Evolutionary conservation across 92 coral and sea anemone species (phyloP).

Genomic region (Palythoa heliodiscus): DNA sequence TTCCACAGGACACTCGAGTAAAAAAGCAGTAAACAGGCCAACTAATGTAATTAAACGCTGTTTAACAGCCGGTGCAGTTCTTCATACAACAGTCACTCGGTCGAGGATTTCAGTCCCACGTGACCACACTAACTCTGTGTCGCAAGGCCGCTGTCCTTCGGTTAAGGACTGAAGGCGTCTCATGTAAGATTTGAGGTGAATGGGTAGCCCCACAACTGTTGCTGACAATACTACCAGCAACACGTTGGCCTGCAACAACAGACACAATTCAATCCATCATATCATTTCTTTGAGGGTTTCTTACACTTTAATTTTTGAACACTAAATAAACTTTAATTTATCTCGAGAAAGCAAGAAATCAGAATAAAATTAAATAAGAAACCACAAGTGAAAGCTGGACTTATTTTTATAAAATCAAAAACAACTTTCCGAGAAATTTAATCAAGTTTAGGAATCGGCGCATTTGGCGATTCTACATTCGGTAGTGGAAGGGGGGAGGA

Average conservation of each 20-base stretch:
- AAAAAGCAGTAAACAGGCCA: too few relatives aligned
- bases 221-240: constrained; percentile 12
- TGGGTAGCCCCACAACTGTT: constrained; percentile 14
- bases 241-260: constrained; percentile 5
- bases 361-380: too few relatives aligned
- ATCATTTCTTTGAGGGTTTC: not conserved
- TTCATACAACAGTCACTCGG: constrained; percentile 20
- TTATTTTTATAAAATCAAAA: too few relatives aligned
- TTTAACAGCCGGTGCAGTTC: not conserved
- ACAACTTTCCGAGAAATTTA: too few relatives aligned
- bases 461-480: too few relatives aligned
- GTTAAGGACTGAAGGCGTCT: constrained; percentile 1
- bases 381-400: too few relatives aligned
- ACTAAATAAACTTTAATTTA: too few relatives aligned
- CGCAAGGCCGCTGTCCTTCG: constrained; percentile 17
- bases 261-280: not conserved
- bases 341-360: too few relatives aligned
- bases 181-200: constrained; percentile 25
- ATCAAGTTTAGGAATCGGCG: too few relatives aligned
- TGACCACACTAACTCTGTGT: constrained; percentile 24
- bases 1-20: too few relatives aligned
- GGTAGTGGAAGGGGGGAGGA: too few relatives aligned
- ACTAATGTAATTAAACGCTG: too few relatives aligned
- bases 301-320: not conserved
- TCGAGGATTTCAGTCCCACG: constrained; percentile 9